Conservation (phyloP, 2,113 vertebrate species). For the Sylvietta virens region DNA sequence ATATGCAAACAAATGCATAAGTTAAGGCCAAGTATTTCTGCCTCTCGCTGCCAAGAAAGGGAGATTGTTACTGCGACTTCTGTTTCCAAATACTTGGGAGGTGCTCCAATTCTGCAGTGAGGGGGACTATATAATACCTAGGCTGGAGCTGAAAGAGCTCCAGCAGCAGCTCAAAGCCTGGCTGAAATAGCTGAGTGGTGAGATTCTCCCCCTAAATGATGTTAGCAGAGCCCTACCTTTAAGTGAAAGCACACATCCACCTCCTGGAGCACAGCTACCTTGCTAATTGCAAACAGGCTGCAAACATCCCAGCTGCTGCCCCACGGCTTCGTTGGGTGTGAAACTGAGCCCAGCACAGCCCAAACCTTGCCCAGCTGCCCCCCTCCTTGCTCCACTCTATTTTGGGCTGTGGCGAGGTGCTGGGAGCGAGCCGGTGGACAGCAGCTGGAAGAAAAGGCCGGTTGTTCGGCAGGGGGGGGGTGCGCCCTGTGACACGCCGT, state of each 20-base stretch:
- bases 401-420: not conserved
- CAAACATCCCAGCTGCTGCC: not conserved
- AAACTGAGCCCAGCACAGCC: not conserved
- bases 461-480: constrained; percentile 8
- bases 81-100: constrained; percentile 53
- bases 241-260: not conserved
- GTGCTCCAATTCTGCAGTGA: not conserved
- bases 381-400: not conserved
- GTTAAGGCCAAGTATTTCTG: constrained; percentile 31
- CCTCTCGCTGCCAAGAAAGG: constrained; percentile 36
- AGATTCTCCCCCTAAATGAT: not conserved
- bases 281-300: not conserved
- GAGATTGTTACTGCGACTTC: constrained; percentile 38
- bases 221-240: not conserved
- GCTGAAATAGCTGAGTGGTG: not conserved
- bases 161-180: not conserved
- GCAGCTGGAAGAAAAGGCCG: constrained; percentile 28
- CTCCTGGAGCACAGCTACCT: not conserved
- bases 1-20: constrained; percentile 48
- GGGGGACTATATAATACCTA: not conserved
- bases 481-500: not conserved
- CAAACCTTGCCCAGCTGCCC: not conserved
- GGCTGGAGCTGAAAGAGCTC: not conserved
- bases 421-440: not conserved
- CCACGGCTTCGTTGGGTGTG: not conserved